Percentiles rank a stretch among this genome's conserved stretches.
These are phyloP conservation scores for Luidia sarsii DNA, from an alignment of 53 echinoderm and acorn worm species.

Conservation along the genomic window DNA sequence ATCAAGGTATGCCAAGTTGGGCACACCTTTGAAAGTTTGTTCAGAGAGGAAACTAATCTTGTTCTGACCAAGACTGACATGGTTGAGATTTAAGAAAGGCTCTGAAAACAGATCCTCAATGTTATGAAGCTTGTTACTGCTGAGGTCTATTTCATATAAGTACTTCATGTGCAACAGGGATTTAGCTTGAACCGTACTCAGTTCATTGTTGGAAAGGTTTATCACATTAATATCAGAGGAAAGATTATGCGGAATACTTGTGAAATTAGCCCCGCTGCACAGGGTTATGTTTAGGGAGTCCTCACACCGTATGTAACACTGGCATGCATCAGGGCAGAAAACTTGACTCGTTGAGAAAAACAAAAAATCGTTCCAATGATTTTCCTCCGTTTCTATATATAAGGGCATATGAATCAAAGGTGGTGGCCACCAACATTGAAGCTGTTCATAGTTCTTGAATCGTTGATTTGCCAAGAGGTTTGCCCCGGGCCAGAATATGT, in stretches of 20 bases:
- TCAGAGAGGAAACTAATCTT: not conserved
- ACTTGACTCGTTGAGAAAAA: not conserved
- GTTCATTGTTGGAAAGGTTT: conserved; percentile 2
- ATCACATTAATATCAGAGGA: conserved; percentile 16
- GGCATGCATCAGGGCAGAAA: conserved; percentile 30
- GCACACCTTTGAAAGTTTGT: conserved; percentile 12
- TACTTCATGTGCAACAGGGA: conserved; percentile 12
- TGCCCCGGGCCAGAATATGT: conserved; percentile 33
- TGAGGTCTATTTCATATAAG: conserved; percentile 17
- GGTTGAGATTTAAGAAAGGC: not conserved
- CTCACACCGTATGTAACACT: conserved; percentile 19
- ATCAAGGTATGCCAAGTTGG: conserved; percentile 30
- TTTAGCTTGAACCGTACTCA: not conserved
- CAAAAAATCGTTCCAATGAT: not conserved
- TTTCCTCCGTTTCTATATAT: not conserved
- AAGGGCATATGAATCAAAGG: not conserved
- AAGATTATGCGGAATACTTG: conserved; percentile 26
- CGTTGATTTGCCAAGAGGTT: conserved; percentile 33
- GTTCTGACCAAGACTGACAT: conserved; percentile 22
- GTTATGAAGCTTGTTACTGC: not conserved
- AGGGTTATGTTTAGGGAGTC: conserved; percentile 11
- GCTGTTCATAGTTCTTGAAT: conserved; percentile 19
- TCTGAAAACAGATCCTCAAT: conserved; percentile 22
- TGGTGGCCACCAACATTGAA: conserved; percentile 32
- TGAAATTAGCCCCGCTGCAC: conserved; percentile 8